Conservation (phyloP, 2,113 vertebrate species). For the Urocolius indicus region DNA sequence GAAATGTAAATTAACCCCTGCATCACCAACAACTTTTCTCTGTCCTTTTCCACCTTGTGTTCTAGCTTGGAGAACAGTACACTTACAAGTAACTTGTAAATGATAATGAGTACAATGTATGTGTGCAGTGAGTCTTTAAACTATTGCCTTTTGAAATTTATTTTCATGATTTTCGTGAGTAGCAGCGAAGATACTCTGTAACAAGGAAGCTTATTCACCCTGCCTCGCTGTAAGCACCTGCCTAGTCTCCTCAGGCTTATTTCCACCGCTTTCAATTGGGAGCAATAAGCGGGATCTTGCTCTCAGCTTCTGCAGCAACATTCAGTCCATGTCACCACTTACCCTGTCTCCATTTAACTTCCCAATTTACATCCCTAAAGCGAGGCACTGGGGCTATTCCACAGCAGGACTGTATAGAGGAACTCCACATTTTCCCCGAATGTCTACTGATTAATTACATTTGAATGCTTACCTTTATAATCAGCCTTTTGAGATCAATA, state of each 20-base stretch:
- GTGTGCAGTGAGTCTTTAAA: neutral
- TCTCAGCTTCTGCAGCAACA: neutral
- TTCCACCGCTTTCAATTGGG: neutral
- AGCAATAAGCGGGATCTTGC: neutral
- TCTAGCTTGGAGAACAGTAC: neutral
- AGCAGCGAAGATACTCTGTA: neutral
- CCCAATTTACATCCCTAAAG: neutral
- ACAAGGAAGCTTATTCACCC: neutral
- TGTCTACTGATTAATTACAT: neutral
- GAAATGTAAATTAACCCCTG: slow-evolving; percentile 49
- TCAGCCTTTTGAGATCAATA: neutral
- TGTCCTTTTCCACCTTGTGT: neutral
- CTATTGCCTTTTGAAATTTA: slow-evolving; percentile 14
- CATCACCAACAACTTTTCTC: neutral
- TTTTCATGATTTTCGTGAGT: neutral
- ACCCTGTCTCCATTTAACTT: neutral
- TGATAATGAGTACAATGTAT: neutral
- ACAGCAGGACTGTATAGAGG: neutral
- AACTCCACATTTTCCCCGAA: neutral
- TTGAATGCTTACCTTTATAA: neutral
- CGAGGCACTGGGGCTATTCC: neutral
- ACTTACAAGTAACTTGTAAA: slow-evolving; percentile 7
- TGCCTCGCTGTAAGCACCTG: neutral
- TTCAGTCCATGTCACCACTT: neutral
- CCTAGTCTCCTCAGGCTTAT: neutral